phyloP scores from a whole-genome alignment of 2,113 vertebrate species.

The Phainopepla nitens region DNA sequence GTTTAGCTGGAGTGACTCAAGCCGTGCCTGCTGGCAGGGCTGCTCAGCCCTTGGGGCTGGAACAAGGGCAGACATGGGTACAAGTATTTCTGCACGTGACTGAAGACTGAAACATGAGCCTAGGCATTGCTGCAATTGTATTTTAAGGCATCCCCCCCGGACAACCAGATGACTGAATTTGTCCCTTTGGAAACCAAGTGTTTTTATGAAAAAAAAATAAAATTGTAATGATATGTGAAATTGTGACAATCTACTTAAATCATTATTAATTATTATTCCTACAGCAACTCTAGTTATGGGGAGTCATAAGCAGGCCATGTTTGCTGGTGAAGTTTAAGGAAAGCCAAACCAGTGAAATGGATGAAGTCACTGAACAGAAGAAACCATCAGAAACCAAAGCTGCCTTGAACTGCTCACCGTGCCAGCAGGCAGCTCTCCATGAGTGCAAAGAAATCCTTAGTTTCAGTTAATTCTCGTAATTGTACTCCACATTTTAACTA shows the following conservation, averaged over 20 bases:
- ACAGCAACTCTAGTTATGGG: background rate
- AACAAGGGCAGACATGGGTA: background rate
- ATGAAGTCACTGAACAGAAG: background rate
- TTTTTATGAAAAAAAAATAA: background rate
- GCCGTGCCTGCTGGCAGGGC: rapidly evolving
- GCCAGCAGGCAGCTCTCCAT: background rate
- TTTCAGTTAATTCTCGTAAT: background rate
- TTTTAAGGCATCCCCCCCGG: background rate
- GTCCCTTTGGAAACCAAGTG: background rate
- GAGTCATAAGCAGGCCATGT: background rate
- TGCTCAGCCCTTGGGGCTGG: background rate
- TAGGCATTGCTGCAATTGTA: background rate
- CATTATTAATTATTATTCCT: background rate
- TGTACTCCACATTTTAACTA: background rate
- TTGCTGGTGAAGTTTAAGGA: background rate
- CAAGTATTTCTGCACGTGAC: background rate
- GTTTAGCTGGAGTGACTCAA: background rate
- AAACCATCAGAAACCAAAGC: background rate
- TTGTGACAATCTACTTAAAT: background rate
- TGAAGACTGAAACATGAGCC: background rate
- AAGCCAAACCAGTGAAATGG: background rate
- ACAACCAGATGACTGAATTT: background rate
- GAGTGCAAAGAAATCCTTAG: background rate
- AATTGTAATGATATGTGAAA: background rate
- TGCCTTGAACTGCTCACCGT: background rate